Evolutionary conservation across 1,140 invertebrate species (phyloP).

Genomic region (Tenebrio molitor): DNA sequence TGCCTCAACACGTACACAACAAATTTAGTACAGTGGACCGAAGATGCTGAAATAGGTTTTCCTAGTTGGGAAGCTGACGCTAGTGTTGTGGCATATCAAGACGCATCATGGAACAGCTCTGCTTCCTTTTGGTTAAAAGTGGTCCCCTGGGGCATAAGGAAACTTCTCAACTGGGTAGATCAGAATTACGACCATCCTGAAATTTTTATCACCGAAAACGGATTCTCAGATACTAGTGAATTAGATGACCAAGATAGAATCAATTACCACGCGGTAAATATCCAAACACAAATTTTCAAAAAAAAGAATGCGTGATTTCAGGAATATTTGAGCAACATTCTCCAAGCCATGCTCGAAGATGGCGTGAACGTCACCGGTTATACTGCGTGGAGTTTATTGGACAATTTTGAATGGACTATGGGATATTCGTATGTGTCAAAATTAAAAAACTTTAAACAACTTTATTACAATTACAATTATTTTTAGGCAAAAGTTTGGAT

Average conservation of each 20-base stretch:
- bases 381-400: conserved; percentile 80
- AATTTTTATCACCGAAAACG: too few relatives aligned
- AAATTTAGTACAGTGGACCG: conserved; percentile 65
- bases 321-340: conserved; percentile 74
- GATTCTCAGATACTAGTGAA: conserved; percentile 66
- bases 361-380: too few relatives aligned
- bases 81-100: neutral
- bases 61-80: conserved; percentile 5
- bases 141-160: conserved; percentile 69
- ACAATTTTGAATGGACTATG: conserved; percentile 84
- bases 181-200: conserved; percentile 69
- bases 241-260: conserved; percentile 69
- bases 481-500: conserved; percentile 71
- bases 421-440: conserved; percentile 79
- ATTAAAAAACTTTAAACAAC: conserved; percentile 22
- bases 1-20: conserved; percentile 73
- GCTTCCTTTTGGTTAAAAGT: conserved; percentile 32
- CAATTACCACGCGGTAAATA: conserved; percentile 64
- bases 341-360: conserved; percentile 74
- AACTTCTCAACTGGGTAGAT: conserved; percentile 70
- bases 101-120: conserved; percentile 18
- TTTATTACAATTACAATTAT: conserved; percentile 28
- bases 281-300: neutral
- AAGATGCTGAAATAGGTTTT: conserved; percentile 64
- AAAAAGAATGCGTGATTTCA: conserved; percentile 50